Evolutionary conservation across 1,140 invertebrate genomes (phyloP).

Genomic region (Matsumurasca onukii): DNA sequence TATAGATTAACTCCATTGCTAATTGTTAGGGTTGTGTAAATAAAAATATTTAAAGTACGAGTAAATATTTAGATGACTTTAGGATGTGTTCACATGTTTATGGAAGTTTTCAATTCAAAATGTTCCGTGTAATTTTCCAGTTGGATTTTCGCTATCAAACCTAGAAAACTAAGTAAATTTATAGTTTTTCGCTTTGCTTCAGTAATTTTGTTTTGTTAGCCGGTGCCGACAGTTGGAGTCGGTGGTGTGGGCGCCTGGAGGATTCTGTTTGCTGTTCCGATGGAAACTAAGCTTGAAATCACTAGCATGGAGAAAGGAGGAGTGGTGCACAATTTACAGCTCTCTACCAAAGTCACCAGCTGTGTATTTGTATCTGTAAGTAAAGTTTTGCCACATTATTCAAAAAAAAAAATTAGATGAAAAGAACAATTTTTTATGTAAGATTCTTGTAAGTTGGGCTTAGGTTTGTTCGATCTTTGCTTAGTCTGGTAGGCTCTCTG

Average conservation of each 20-base stretch:
- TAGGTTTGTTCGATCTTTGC: background rate
- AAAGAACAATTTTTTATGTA: background rate
- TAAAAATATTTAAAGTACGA: no score
- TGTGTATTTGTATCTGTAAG: conserved; percentile 37
- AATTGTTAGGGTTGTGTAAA: no score
- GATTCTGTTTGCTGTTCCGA: conserved; percentile 71
- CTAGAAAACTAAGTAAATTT: no score
- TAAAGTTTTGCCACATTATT: background rate
- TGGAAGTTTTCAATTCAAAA: no score
- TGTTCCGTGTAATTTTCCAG: no score
- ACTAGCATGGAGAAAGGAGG: conserved; percentile 74
- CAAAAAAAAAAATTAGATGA: background rate
- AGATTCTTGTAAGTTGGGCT: background rate
- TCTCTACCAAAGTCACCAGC: conserved; percentile 34
- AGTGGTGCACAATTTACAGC: conserved; percentile 51
- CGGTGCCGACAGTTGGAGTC: conserved; percentile 42
- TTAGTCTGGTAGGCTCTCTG: background rate
- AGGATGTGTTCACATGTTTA: no score
- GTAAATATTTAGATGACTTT: no score
- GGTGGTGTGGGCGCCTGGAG: conserved; percentile 59
- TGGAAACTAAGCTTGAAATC: conserved; percentile 68
- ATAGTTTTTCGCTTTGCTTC: no score
- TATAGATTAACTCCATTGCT: no score
- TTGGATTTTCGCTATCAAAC: no score
- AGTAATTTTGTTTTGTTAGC: no score